Evolutionary conservation across 2,888 invertebrate species (phyloP), one percentile per base, ranked within the genome.

Genomic region (Vanessa cardui): DNA sequence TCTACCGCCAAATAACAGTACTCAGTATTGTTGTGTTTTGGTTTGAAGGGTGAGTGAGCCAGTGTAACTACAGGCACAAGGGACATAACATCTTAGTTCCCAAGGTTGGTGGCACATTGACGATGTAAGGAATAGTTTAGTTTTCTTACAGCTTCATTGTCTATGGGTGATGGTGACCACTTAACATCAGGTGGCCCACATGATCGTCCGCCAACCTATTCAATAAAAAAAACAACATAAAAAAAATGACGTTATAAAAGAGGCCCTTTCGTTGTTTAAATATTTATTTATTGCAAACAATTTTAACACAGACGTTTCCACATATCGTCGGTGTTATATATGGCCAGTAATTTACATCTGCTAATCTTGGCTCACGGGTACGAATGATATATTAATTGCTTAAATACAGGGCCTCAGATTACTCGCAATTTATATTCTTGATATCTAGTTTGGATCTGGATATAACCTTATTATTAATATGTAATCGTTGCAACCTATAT

Each of bases 301-400:
- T 54, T 61, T 61, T 54, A 21, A 66, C 60, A 61, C 33, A 66
- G 65, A 61, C 56, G 54, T 66, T 61, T 54, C 61, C 39, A 56
- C 46, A 54, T 60, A 47, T 52, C 45, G 52, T 39, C 33, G 31
- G 52, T 33, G 50, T 49, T 33, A 62, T 49, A 61, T 60, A 66
- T 61, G 54, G n/a, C 39, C 46, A 39, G 65, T 59, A 62, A 68
- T 70, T 70, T 62, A 70, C 72, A 72, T 72, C 70, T 68, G 60
- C 64, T 71, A 66, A 69, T 71, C 69, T 67, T 26, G 59, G 61
- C 66, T 39, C 62, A 58, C 60, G 68, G 70, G 58, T 58, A 49
- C 18, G 31, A 72, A 56, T 69, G 68, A 69, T 68, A 67, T 69
- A 74, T 71, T 73, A 69, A 72, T 72, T 70, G 72, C 69, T 69